Percentiles rank a stretch among this genome's conserved stretches.
These are phyloP conservation scores for Tarsius wallacei DNA, from an alignment of 2,797 vertebrate species.

Conservation along the genomic window DNA sequence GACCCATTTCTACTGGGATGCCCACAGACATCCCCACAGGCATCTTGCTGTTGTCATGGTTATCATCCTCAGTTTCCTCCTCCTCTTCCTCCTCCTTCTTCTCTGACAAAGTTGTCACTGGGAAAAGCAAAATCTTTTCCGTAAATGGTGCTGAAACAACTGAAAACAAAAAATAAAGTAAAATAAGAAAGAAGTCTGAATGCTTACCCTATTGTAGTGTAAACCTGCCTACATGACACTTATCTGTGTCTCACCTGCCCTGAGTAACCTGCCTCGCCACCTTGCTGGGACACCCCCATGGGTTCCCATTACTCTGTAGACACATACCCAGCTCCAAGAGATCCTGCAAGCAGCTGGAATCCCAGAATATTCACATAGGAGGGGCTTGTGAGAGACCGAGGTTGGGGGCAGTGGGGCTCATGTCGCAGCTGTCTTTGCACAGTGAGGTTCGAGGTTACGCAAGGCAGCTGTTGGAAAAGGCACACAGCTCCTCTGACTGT, in stretches of 20 bases:
- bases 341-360: background rate
- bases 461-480: background rate
- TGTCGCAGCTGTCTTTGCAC: background rate
- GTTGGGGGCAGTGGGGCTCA: background rate
- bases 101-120: background rate
- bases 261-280: too few species aligned
- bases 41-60: background rate
- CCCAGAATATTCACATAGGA: background rate
- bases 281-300: background rate
- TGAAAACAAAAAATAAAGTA: background rate
- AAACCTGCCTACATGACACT: too few species aligned
- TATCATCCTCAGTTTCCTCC: background rate
- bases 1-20: accelerated
- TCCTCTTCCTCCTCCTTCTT: background rate
- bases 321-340: background rate
- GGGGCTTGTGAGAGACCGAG: background rate
- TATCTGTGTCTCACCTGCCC: too few species aligned
- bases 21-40: accelerated
- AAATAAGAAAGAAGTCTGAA: too few species aligned
- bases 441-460: background rate
- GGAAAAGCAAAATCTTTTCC: background rate
- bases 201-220: too few species aligned
- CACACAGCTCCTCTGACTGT: background rate
- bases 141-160: background rate
- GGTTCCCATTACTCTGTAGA: background rate